These are phyloP conservation scores for Antechinus flavipes DNA, from an alignment of 2,113 vertebrate genomes.

Conservation along the genomic window DNA sequence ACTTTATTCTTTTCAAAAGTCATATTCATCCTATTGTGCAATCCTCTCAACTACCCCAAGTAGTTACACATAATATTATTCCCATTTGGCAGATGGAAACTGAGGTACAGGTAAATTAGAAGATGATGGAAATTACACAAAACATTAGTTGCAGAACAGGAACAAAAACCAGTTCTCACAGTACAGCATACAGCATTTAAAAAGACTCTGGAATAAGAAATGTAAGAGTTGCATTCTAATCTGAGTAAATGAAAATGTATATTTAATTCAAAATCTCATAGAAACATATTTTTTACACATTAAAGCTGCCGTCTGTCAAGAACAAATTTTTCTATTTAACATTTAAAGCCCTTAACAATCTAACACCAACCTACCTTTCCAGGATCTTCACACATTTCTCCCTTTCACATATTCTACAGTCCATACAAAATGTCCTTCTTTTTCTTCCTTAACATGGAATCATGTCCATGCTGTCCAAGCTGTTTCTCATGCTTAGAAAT, in stretches of 20 bases:
- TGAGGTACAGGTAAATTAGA: background rate
- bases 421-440: background rate
- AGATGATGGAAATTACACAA: background rate
- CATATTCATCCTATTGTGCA: background rate
- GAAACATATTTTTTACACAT: background rate
- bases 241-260: background rate
- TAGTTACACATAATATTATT: background rate
- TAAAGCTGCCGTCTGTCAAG: constrained; percentile 4
- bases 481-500: background rate
- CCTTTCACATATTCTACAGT: background rate
- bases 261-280: background rate
- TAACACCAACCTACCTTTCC: background rate
- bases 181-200: background rate
- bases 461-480: background rate
- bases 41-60: background rate
- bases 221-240: background rate
- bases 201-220: background rate
- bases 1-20: background rate
- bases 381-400: background rate
- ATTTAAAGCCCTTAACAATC: background rate
- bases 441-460: background rate
- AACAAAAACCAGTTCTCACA: background rate
- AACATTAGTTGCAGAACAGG: background rate
- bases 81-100: background rate
- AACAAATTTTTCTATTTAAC: background rate